Base-by-base conservation (phyloP, 2,113 vertebrate species). In the Anser brachyrhynchus region DNA sequence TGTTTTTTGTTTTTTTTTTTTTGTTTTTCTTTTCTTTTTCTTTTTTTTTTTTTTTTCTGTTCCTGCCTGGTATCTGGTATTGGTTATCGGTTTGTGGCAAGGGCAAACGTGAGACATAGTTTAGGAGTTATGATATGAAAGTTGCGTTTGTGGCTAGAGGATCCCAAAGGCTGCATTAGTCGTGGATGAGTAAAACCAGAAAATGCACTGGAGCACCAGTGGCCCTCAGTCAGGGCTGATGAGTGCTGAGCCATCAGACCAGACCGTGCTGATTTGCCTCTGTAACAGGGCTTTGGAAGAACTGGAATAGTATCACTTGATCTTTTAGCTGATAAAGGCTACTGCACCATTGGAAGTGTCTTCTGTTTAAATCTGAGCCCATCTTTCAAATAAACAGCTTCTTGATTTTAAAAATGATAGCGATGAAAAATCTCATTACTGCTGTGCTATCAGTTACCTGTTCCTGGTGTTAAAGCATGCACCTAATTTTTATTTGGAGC, bases 391-490 rank as follows among this genome's bases (percentile, higher is more conserved):
- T 76, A 80, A 91, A 23, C 1, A 9, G 54, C 10, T 3, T 66
- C 10, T 21, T 69, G 51, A 52, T 84, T 55, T 80, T 55, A 25
- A 72, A 72, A 59, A 18, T 0, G 4, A 31, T 49, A 0, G 0
- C 17, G 51, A 23, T 81, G 62, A 58, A 75, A 23, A 72, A 43
- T 31, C 13, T 67, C 46, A 52, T 19, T 6, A 44, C 28, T 44
- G 20, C 49, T 85, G 3, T 52, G 35, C 46, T 57, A 21, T 31
- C 12, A 57, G 33, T 58, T 85, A 44, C 15, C 23, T 0, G 0
- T 39, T 85, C 10, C 46, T 70, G 18, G 41, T 77, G 20, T 51
- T 72, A 83, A 69, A 62, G 35, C 35, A 14, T 4, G 13, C 28
- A n/a, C 19, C 13, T 44, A 10, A n/a, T 33, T 82, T 90, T 76